Percentiles rank a stretch among this genome's conserved stretches.
Evolutionary conservation across 2,797 vertebrate species (phyloP).

Genomic region (Pipistrellus kuhlii): DNA sequence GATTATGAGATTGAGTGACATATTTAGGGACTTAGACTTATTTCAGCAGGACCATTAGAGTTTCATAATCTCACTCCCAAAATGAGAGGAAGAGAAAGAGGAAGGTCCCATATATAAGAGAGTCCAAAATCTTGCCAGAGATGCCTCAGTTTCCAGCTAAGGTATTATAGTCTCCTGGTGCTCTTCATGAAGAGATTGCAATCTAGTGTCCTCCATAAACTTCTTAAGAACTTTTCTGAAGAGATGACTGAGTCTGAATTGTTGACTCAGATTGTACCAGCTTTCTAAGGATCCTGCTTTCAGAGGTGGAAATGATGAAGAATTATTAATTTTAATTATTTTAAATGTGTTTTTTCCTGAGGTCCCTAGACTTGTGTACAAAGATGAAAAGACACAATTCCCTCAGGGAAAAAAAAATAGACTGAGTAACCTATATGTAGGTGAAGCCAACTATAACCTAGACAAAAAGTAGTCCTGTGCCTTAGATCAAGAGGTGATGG

Average conservation of each 20-base stretch:
- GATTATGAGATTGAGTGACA: conserved; percentile 75
- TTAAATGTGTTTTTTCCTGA: conserved; percentile 54
- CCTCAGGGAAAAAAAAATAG: conserved; percentile 20
- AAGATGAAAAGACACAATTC: conserved; percentile 69
- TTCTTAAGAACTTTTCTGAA: conserved; percentile 72
- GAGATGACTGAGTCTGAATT: conserved; percentile 51
- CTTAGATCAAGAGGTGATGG: neutral
- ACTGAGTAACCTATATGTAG: neutral
- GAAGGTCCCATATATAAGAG: conserved; percentile 45
- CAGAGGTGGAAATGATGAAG: conserved; percentile 59
- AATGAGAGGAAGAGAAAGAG: conserved; percentile 61
- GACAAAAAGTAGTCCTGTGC: neutral
- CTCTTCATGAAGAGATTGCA: conserved; percentile 48
- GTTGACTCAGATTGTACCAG: conserved; percentile 63
- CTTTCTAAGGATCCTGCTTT: conserved; percentile 68
- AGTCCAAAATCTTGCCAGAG: conserved; percentile 25
- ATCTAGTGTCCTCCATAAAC: conserved; percentile 35
- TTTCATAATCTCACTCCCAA: conserved; percentile 80
- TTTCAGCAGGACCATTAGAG: conserved; percentile 76
- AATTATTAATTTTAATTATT: conserved; percentile 70
- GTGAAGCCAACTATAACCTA: neutral
- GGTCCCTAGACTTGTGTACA: conserved; percentile 2
- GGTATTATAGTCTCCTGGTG: conserved; percentile 62
- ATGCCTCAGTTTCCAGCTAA: conserved; percentile 69
- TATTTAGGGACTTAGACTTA: conserved; percentile 86